A percentile compares a stretch with the other conserved stretches of the same genome.
Evolutionary conservation across 2,888 invertebrate species (phyloP).

Genomic region (Uloborus plumipes): DNA sequence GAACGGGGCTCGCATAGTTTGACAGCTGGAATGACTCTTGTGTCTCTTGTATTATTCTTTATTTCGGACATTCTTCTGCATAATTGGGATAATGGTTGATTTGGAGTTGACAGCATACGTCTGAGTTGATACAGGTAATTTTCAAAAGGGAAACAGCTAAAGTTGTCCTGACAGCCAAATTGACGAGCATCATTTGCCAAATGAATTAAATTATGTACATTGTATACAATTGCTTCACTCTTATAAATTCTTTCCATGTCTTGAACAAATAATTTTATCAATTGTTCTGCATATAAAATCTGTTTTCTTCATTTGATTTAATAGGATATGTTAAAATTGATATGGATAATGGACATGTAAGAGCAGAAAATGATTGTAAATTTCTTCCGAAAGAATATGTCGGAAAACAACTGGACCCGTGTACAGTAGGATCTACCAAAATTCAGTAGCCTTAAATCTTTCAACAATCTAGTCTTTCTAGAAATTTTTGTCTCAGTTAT

Average conservation of each 20-base stretch:
- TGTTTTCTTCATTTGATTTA: not conserved
- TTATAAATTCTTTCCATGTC: not conserved
- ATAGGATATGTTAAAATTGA: not conserved
- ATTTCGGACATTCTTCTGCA: slow-evolving; percentile 15
- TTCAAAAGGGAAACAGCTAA: slow-evolving; percentile 27
- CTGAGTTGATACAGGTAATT: slow-evolving; percentile 13
- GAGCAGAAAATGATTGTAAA: slow-evolving; percentile 16
- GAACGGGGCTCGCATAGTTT: too few relatives aligned
- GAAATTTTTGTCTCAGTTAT: too few relatives aligned
- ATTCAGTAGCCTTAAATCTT: slow-evolving; percentile 5
- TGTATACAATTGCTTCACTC: slow-evolving; percentile 4
- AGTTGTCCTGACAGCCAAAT: slow-evolving; percentile 5
- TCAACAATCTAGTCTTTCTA: slow-evolving; percentile 5
- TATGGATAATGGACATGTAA: slow-evolving; percentile 21
- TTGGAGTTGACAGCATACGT: not conserved
- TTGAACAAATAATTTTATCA: slow-evolving; percentile 9
- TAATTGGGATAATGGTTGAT: slow-evolving; percentile 8
- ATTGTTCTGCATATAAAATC: slow-evolving; percentile 13
- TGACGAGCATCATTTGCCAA: slow-evolving; percentile 13
- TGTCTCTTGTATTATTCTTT: too few relatives aligned
- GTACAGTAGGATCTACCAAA: slow-evolving; percentile 8
- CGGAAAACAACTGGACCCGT: slow-evolving; percentile 16
- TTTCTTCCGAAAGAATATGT: not conserved
- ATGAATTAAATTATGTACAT: slow-evolving; percentile 21
- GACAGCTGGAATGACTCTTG: too few relatives aligned